Evolutionary conservation across 2,797 vertebrate species (phyloP).

Genomic region (Sorex maritimensis): DNA sequence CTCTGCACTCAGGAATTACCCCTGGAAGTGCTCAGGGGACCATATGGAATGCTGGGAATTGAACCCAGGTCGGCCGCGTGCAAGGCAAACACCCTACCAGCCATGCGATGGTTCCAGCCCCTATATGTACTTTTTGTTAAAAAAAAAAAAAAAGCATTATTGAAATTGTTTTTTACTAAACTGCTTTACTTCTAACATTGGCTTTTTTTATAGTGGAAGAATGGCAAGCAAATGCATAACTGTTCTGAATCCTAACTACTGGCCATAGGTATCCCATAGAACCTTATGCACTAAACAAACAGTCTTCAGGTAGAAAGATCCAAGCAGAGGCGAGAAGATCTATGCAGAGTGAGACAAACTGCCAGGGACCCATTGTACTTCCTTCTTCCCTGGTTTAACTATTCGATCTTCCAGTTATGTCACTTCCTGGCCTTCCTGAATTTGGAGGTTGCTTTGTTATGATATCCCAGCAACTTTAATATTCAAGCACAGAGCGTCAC

Average conservation of each 20-base stretch:
- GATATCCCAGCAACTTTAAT: neutral
- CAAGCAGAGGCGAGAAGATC: neutral
- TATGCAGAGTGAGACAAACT: neutral
- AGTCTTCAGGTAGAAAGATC: neutral
- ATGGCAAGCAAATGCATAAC: slow-evolving; percentile 29
- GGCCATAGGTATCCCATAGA: no score
- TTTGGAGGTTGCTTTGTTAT: neutral
- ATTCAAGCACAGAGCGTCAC: neutral
- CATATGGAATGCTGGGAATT: no score
- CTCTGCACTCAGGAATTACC: no score
- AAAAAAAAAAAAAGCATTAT: neutral
- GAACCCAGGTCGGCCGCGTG: no score
- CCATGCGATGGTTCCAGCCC: no score
- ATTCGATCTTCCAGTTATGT: neutral
- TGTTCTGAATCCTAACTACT: no score
- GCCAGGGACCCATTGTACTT: neutral
- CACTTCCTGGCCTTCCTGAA: neutral
- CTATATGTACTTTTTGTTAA: no score
- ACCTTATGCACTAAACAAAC: neutral
- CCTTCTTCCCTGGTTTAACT: neutral
- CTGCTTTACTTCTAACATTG: neutral
- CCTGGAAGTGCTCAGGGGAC: no score
- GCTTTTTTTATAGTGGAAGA: neutral
- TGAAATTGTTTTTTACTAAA: neutral
- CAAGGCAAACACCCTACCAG: no score